Evolutionary conservation across 2,888 invertebrate genomes (phyloP).

Genomic region (Nomada fucata): DNA sequence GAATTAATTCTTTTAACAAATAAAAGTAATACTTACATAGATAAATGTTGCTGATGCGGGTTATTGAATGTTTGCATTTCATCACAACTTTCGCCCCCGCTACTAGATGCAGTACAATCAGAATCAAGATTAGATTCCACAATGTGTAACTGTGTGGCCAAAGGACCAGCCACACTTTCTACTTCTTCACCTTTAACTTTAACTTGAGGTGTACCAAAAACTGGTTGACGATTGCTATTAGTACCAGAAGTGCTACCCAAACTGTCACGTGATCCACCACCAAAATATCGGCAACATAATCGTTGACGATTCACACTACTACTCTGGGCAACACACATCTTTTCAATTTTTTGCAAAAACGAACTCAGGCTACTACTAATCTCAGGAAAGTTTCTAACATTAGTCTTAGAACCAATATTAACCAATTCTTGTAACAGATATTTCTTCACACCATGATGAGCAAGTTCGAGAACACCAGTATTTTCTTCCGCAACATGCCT

Average conservation of each 20-base stretch:
- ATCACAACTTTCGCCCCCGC: slow-evolving; percentile 97
- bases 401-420: slow-evolving; percentile 76
- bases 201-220: slow-evolving; percentile 79
- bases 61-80: slow-evolving; percentile 93
- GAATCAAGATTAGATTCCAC: slow-evolving; percentile 93
- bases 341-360: slow-evolving; percentile 81
- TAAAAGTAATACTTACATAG: slow-evolving; percentile 89
- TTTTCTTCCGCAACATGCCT: slow-evolving; percentile 92
- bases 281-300: slow-evolving; percentile 85
- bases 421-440: slow-evolving; percentile 81
- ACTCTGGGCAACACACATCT: slow-evolving; percentile 81
- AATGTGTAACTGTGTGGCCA: slow-evolving; percentile 90
- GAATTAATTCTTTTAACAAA: not conserved
- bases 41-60: slow-evolving; percentile 89
- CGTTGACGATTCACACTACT: slow-evolving; percentile 80
- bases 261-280: slow-evolving; percentile 85
- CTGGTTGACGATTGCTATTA: slow-evolving; percentile 75
- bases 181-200: slow-evolving; percentile 85
- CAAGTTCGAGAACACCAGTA: slow-evolving; percentile 90
- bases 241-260: slow-evolving; percentile 59
- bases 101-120: slow-evolving; percentile 97
- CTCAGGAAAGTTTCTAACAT: slow-evolving; percentile 79
- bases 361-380: slow-evolving; percentile 77
- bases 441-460: slow-evolving; percentile 86
- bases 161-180: slow-evolving; percentile 89